Conservation (phyloP, 1,140 invertebrate genomes). For the Camponotus floridanus region DNA sequence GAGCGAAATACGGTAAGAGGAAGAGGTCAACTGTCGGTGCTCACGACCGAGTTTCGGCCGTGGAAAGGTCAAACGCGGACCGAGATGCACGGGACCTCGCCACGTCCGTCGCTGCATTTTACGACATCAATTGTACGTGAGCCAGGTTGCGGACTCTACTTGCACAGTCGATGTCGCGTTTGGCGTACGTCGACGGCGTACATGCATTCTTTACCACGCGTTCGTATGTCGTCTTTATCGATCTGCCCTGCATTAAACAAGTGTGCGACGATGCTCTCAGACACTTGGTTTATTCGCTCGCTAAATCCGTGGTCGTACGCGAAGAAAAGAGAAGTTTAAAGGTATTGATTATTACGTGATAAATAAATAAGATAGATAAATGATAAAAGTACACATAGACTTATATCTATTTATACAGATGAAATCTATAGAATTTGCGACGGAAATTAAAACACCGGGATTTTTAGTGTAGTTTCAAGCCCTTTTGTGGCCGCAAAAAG, state of each 20-base stretch:
- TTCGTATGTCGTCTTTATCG: conserved; percentile 50
- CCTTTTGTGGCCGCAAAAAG: not conserved
- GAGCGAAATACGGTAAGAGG: conserved; percentile 66
- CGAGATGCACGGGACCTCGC: not conserved
- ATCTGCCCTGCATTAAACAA: conserved; percentile 27
- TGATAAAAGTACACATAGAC: not conserved
- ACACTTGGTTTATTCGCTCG: not conserved
- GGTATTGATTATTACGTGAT: not conserved
- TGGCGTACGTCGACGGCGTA: not conserved
- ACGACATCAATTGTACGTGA: conserved; percentile 58
- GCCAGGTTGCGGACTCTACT: conserved; percentile 30
- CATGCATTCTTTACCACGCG: conserved; percentile 32
- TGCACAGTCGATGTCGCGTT: conserved; percentile 48
- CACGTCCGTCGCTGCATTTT: conserved; percentile 38
- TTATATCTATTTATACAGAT: not conserved
- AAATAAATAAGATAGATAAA: not conserved
- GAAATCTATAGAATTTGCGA: not conserved
- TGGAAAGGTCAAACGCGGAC: conserved; percentile 35
- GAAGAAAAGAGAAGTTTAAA: not conserved
- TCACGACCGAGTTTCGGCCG: conserved; percentile 11
- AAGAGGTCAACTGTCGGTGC: conserved; percentile 3
- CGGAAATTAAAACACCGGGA: not conserved
- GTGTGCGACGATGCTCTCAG: not conserved
- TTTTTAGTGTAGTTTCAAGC: not conserved
- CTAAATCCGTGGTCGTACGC: not conserved